Conservation (phyloP, 1,140 invertebrate species). For the Euschistus heros region DNA sequence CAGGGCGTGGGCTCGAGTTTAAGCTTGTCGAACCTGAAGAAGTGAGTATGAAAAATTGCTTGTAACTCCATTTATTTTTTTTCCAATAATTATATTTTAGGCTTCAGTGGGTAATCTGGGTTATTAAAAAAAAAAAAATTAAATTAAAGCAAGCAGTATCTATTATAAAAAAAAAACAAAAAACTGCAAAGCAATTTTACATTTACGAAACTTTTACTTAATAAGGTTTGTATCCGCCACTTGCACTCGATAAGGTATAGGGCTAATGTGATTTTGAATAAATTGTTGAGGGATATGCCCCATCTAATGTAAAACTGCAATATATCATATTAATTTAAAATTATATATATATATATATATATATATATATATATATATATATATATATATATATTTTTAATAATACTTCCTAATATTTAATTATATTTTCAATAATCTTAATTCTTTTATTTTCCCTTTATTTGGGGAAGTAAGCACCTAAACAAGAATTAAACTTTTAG, state of each 20-base stretch:
- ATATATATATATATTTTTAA: background rate
- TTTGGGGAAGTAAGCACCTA: no score
- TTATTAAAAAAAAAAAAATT: background rate
- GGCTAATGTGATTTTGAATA: no score
- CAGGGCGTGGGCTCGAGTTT: slow-evolving; percentile 86
- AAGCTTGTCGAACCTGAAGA: slow-evolving; percentile 92
- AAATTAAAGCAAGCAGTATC: no score
- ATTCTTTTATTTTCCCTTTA: no score
- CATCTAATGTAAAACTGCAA: background rate
- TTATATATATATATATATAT: background rate
- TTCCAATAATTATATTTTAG: background rate
- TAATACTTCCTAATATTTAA: background rate
- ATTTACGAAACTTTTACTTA: no score
- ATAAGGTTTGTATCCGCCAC: no score
- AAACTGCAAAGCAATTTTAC: no score
- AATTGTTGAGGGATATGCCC: background rate
- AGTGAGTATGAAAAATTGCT: slow-evolving; percentile 38
- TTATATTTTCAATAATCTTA: no score
- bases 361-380: background rate
- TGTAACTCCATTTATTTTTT: background rate
- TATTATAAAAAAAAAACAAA: no score
- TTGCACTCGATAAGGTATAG: background rate
- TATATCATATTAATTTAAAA: background rate
- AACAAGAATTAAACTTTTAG: no score
- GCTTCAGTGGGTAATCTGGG: background rate